These are phyloP conservation scores for Carcharodon carcharias DNA, from an alignment of 2,797 vertebrate species.

Conservation along the genomic window DNA sequence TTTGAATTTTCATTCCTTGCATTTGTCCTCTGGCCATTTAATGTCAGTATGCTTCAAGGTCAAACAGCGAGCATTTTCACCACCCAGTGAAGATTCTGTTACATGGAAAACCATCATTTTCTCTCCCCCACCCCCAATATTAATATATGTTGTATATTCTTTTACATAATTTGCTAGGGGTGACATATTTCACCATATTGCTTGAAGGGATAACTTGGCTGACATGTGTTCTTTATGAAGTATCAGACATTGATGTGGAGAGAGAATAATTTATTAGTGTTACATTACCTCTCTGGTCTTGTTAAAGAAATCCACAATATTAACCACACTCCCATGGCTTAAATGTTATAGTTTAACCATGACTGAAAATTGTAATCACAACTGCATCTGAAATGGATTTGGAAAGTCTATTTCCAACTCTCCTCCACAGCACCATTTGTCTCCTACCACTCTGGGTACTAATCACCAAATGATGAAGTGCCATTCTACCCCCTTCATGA, in stretches of 20 bases:
- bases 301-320: neutral
- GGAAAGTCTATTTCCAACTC: neutral
- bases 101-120: neutral
- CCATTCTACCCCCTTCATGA: neutral
- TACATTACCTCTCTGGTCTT: constrained; percentile 18
- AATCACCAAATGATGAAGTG: neutral
- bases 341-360: neutral
- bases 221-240: constrained; percentile 21
- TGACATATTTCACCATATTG: neutral
- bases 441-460: neutral
- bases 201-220: neutral
- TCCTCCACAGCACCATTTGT: neutral
- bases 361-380: neutral
- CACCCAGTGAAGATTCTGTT: neutral
- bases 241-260: constrained; percentile 2
- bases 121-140: neutral
- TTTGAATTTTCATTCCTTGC: neutral
- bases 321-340: neutral
- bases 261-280: constrained; percentile 12
- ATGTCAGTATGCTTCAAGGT: neutral
- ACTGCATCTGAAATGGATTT: neutral
- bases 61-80: neutral
- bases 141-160: neutral
- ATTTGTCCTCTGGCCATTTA: neutral
- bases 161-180: neutral